phyloP scores from a whole-genome alignment of 2,888 invertebrate genomes.

The Drosophila multiciliata region DNA sequence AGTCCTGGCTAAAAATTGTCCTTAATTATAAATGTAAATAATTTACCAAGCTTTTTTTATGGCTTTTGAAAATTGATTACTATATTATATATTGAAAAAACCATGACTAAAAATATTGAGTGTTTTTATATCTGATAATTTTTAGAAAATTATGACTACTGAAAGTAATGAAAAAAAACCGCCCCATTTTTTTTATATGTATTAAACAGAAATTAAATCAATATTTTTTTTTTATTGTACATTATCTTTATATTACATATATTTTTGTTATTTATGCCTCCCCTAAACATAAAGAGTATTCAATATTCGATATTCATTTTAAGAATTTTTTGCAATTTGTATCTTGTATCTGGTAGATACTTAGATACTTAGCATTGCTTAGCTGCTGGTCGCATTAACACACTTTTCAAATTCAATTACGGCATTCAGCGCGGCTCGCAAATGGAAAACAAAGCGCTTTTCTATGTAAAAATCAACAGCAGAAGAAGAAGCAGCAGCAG shows the following conservation, averaged over 20 bases:
- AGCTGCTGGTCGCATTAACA: constrained; percentile 73
- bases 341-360: constrained; percentile 48
- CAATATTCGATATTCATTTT: not conserved
- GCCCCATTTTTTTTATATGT: too few species aligned
- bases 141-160: too few species aligned
- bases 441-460: constrained; percentile 64
- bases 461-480: constrained; percentile 42
- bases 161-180: too few species aligned
- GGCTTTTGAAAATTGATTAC: not conserved
- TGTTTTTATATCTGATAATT: too few species aligned
- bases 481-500: not conserved
- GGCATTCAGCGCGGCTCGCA: constrained; percentile 39
- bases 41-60: too few species aligned
- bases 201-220: too few species aligned
- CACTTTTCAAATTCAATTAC: constrained; percentile 74
- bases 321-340: constrained; percentile 4
- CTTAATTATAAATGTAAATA: too few species aligned
- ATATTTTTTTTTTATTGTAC: not conserved
- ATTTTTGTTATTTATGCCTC: not conserved
- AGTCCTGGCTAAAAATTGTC: not conserved
- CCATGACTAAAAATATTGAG: too few species aligned
- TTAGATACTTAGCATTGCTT: constrained; percentile 19
- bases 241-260: too few species aligned
- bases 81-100: not conserved
- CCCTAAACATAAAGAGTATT: not conserved